Conservation (phyloP, 2,888 invertebrate genomes). For the Tenthredo amoena region DNA sequence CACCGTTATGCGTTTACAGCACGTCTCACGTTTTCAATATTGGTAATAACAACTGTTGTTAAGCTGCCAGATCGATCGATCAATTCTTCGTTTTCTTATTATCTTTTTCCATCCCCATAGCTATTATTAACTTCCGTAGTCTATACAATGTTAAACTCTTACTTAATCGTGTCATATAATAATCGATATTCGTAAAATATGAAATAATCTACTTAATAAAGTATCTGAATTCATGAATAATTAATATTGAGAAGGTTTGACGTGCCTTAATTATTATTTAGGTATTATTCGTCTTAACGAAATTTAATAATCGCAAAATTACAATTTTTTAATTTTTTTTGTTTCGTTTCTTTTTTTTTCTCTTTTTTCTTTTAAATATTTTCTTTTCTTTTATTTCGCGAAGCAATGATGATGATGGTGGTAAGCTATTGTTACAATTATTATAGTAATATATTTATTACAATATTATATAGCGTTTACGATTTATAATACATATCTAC, state of each 20-base stretch:
- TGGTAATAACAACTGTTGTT: not conserved
- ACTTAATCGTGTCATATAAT: not conserved
- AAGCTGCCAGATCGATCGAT: not conserved
- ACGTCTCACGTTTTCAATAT: conserved; percentile 2
- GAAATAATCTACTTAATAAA: not conserved
- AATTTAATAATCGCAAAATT: not conserved
- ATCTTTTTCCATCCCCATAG: not conserved
- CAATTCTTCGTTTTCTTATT: not conserved
- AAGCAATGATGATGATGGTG: conserved; percentile 24
- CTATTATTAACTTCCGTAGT: not conserved
- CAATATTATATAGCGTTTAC: conserved; percentile 39
- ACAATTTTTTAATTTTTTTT: no score
- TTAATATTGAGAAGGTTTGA: conserved; percentile 20
- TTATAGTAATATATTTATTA: conserved; percentile 10
- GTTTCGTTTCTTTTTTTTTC: not conserved
- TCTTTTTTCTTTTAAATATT: not conserved
- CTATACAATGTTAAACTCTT: not conserved
- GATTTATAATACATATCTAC: conserved; percentile 50
- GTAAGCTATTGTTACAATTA: conserved; percentile 8
- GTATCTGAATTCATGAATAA: not conserved
- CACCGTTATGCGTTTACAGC: not conserved
- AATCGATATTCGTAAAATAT: not conserved
- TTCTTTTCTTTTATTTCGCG: not conserved
- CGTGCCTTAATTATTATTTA: conserved; percentile 19
- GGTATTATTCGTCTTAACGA: not conserved